Evolutionary conservation across 2,797 vertebrate species (phyloP), one percentile per base, ranked within the genome.

Genomic region (Gallinago solitaria): DNA sequence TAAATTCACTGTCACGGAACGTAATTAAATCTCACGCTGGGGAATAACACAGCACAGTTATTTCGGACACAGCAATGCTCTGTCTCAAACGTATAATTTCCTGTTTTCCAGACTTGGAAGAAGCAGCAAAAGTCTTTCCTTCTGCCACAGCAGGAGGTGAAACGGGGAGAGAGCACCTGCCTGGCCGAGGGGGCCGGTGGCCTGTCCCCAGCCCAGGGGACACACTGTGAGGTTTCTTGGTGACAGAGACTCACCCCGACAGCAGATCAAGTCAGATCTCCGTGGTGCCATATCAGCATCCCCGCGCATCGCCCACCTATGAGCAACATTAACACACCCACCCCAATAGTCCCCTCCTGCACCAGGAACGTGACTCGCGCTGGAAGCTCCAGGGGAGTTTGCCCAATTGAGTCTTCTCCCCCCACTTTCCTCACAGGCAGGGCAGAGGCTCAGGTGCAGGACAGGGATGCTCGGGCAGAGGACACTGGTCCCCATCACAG

Each of bases 1-100:
- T 94, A 96, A 92, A 97, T 92, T 93, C 96, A 93, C 65, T 73
- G 88, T 76, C 54, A 25, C 1, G 5, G 78, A 87, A 82, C 50
- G 2, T 82, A 93, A 97, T 96, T 94, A 96, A 96, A 97, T 92
- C 90, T 91, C 87, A 24, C 74, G 41, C 95, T 78, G 69, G 25
- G 91, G 83, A 93, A 95, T 67, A 82, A 92, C 25, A 5, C 86
- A 78, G 91, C 75, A 35, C 43, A 33, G 85, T 95, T 95, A 95
- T 95, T 93, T 64, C 9, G 65, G 95, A 51, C 68, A 32, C 0
- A 33, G 87, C 65, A 74, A 45, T 9, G 68, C 76, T 30, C 56
- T 41, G n/a, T 23, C 69, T 57, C 82, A 63, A 78, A 39, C 1
- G 0, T 48, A 10, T 12, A 2, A 80, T 84, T 85, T 69, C 74